phyloP scores from a whole-genome alignment of 2,797 vertebrate species.

The Gymnothorax reevesii region DNA sequence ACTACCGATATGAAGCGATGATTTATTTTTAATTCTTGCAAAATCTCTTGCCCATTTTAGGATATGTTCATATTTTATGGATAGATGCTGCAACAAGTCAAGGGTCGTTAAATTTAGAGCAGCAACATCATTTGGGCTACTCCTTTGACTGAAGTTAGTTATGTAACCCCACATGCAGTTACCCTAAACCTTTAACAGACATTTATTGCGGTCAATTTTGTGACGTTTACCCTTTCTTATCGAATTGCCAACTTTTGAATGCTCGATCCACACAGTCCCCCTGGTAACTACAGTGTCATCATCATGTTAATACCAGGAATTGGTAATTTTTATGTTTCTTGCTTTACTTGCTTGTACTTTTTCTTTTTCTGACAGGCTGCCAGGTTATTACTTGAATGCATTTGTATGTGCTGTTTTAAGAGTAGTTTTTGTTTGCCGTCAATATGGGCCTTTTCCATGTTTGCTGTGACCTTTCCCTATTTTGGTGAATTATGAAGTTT shows the following conservation, averaged over 20 bases:
- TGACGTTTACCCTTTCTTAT: not conserved
- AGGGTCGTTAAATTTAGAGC: not conserved
- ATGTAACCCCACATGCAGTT: not conserved
- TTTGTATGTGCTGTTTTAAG: constrained; percentile 15
- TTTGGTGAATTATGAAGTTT: constrained; percentile 23
- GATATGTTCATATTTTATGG: not conserved
- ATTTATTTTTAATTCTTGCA: constrained; percentile 1
- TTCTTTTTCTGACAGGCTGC: constrained; percentile 34
- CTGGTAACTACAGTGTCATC: constrained; percentile 18
- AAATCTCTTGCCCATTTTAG: not conserved
- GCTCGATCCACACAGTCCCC: not conserved
- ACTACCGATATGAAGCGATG: not conserved
- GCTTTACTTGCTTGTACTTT: constrained; percentile 1
- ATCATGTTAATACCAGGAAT: not conserved
- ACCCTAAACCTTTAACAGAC: not conserved
- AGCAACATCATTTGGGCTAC: not conserved
- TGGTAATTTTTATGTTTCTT: too few species aligned
- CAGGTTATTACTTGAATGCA: constrained; percentile 24
- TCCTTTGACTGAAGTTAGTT: constrained; percentile 8
- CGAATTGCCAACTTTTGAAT: constrained; percentile 16
- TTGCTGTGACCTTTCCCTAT: constrained; percentile 24
- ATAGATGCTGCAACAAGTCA: not conserved
- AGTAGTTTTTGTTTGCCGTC: constrained; percentile 26
- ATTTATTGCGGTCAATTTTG: not conserved
- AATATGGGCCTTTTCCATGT: constrained; percentile 40